phyloP scores from a whole-genome alignment of 2,113 vertebrate species.

The Sialia sialis region DNA sequence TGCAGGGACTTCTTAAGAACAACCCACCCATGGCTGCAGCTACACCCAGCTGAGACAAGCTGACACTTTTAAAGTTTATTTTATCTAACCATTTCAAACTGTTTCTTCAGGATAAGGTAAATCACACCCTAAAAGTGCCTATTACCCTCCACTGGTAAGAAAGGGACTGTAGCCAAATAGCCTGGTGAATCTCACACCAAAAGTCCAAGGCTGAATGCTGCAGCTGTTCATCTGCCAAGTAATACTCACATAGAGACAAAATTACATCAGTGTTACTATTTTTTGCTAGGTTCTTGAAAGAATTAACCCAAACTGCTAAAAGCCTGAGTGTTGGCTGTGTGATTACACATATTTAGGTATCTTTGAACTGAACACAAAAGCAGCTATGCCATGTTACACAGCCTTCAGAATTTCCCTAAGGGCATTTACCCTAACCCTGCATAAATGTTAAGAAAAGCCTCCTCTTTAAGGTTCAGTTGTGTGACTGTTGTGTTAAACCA shows the following conservation, averaged over 20 bases:
- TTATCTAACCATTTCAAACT: neutral
- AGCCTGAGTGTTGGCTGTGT: neutral
- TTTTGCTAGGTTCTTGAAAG: neutral
- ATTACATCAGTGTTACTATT: neutral
- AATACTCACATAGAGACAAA: neutral
- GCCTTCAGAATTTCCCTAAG: neutral
- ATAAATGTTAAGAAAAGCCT: neutral
- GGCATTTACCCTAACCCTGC: neutral
- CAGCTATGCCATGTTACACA: neutral
- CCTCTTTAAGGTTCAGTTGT: neutral
- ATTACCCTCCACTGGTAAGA: neutral
- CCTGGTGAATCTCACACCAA: neutral
- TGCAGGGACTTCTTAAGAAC: neutral
- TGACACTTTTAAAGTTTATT: neutral
- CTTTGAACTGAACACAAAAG: neutral
- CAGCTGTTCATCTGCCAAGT: constrained; percentile 16
- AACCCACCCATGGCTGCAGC: neutral
- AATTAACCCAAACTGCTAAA: neutral
- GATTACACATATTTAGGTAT: neutral
- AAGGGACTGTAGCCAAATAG: neutral
- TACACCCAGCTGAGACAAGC: neutral
- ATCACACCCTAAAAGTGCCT: neutral
- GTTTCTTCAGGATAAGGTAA: neutral
- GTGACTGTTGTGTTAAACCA: neutral
- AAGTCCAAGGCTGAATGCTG: neutral